Conservation (phyloP, 2,888 invertebrate species). For the Escarpia spicata region DNA sequence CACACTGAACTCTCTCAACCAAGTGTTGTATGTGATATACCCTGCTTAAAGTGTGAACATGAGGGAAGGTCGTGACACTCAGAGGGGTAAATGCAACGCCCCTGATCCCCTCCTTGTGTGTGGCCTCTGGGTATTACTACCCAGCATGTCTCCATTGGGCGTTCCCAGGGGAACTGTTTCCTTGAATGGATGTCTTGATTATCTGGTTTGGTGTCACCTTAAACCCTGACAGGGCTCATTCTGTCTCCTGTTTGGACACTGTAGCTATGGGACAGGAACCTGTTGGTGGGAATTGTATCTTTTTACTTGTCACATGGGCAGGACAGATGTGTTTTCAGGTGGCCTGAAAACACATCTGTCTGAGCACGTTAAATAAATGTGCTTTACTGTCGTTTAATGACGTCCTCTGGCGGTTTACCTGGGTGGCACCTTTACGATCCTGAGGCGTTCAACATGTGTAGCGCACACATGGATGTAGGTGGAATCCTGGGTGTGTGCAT, state of each 20-base stretch:
- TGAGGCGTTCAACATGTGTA: not conserved
- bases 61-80: not conserved
- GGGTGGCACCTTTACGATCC: not conserved
- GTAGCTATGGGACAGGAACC: not conserved
- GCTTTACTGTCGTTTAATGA: not conserved
- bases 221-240: not conserved
- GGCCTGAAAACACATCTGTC: constrained; percentile 1
- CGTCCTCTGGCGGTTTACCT: not conserved
- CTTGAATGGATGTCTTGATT: constrained; percentile 13
- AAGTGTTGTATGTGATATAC: not conserved
- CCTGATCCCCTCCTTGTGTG: not conserved
- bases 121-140: not conserved
- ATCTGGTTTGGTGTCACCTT: not conserved
- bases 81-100: not conserved
- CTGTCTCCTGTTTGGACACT: not conserved
- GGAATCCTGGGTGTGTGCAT: not conserved
- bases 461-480: not conserved
- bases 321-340: not conserved
- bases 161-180: not conserved
- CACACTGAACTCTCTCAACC: not conserved
- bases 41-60: not conserved
- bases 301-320: not conserved
- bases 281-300: not conserved
- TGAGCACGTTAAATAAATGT: not conserved
- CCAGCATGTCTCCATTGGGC: not conserved